Evolutionary conservation across 2,888 invertebrate genomes (phyloP), one percentile per base, ranked within the genome.

Genomic region (Orthosia gothica): DNA sequence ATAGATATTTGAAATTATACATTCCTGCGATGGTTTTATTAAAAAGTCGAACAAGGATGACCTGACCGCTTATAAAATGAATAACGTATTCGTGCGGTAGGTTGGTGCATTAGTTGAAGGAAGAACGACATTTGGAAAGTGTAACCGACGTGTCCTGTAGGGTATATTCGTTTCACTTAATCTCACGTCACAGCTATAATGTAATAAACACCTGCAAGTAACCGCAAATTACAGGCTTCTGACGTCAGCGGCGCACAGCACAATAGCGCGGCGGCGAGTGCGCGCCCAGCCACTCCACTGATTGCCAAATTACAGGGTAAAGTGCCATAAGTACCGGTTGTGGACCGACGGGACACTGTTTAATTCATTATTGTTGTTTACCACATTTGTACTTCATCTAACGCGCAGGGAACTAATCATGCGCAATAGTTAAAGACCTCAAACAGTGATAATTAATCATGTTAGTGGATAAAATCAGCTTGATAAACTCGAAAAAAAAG

Each of bases 301-400:
- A 95, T 95, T 93, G 93, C 94, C 95, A 95, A 96, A 96, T 96
- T 95, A 93, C 92, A 94, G 95, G 96, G 94, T 95, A 91, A 93
- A 90, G 93, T 94, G 93, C 92, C 93, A 93, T 93, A 94, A 95
- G 86, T 89, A 93, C 91, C 89, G 91, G 93, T 91, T 93, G 85
- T 81, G 86, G 85, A 84, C 87, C 84, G 84, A 86, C 88, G 84
- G 82, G 88, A 84, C 85, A 89, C 85, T 89, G 88, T 88, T 90
- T 90, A 89, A 89, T 90, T 89, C 89, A 90, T 92, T 93, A 91
- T 92, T 87, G 88, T 90, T 86, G 86, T 89, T 89, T 89, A 90
- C 91, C 90, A 83, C 91, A 89, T 86, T 87, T 82, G 76, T 84
- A 74, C 74, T 80, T 85, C 87, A 84, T 89, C 89, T 89, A 88